phyloP scores from a whole-genome alignment of 2,888 invertebrate genomes.

The Lepeophtheirus nordmannii region DNA sequence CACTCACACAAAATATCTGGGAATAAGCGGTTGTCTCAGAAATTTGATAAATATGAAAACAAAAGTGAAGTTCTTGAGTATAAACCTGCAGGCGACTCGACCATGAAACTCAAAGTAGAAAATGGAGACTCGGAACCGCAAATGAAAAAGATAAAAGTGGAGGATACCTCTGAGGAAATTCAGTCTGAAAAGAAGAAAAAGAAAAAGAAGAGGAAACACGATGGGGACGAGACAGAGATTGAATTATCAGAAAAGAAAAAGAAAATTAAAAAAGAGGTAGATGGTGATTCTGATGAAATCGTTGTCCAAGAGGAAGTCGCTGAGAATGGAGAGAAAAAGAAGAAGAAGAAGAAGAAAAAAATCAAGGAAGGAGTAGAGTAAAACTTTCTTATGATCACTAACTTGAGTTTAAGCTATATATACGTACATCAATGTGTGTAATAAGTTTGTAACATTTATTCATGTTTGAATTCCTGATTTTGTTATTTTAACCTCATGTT shows the following conservation, averaged over 20 bases:
- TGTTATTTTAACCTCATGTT: too few relatives aligned
- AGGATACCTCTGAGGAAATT: neutral
- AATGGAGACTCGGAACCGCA: constrained; percentile 26
- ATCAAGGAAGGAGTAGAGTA: too few relatives aligned
- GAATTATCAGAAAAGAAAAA: constrained; percentile 13
- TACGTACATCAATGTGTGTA: too few relatives aligned
- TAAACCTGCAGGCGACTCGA: constrained; percentile 61
- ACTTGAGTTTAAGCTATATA: too few relatives aligned
- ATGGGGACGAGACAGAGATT: constrained; percentile 10
- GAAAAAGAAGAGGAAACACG: constrained; percentile 25
- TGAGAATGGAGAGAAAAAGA: too few relatives aligned
- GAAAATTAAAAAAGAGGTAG: constrained; percentile 21
- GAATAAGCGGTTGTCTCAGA: constrained; percentile 68
- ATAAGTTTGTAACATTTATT: too few relatives aligned
- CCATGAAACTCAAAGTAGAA: constrained; percentile 44
- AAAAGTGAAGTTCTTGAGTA: constrained; percentile 64
- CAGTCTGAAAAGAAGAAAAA: constrained; percentile 25
- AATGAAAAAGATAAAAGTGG: constrained; percentile 27
- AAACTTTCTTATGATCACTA: too few relatives aligned
- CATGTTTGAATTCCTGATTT: too few relatives aligned
- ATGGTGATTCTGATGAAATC: constrained; percentile 3
- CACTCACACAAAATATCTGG: constrained; percentile 67
- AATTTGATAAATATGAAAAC: constrained; percentile 60
- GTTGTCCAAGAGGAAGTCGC: neutral
- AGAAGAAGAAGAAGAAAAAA: too few relatives aligned